Base-by-base conservation (phyloP, 2,797 vertebrate species). In the Acanthurus lineatus region DNA sequence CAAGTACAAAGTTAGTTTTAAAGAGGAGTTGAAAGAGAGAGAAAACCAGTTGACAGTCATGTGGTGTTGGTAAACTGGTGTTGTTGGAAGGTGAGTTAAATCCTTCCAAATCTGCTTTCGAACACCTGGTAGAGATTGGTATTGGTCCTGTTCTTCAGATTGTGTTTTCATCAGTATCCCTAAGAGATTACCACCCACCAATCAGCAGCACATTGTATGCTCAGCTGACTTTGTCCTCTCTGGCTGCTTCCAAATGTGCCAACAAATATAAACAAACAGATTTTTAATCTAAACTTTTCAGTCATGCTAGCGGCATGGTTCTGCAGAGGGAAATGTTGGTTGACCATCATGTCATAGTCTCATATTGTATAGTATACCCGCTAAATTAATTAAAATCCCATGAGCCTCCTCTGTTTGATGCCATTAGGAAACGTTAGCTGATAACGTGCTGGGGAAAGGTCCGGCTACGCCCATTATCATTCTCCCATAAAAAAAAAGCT, bases 121-220 rank as follows among this genome's bases (percentile, higher is more conserved):
- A 83, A 79, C 85, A 89, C 69, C 86, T 88, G 90, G 69, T 64
- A 69, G 73, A 73, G 57, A 62, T 62, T 78, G 77, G 83, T 81
- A 69, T 61, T 59, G 58, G 57, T 73, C 6, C 40, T 73, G 44
- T 58, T 81, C 67, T 66, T 81, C 64, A 65, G 32, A 58, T 28
- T 73, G 45, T 69, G 53, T 71, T 82, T 86, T 69, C 65, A 76
- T 81, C 65, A 62, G 57, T 71, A 69, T 67, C 56, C 66, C 62
- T 38, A 25, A 75, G 62, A 73, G 78, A 89, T 88, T 84, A 72
- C 67, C 32, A 60, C 54, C 63, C 68, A 78, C 51, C 72, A 76
- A 64, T 81, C 62, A 78, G 73, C 48, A 76, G 51, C 53, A 66
- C 58, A 61, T 40, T 84, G 71, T 86, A 66, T 77, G 59, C 59